Evolutionary conservation across 1,140 invertebrate species (phyloP), one percentile per base, ranked within the genome.

Genomic region (Battus philenor): DNA sequence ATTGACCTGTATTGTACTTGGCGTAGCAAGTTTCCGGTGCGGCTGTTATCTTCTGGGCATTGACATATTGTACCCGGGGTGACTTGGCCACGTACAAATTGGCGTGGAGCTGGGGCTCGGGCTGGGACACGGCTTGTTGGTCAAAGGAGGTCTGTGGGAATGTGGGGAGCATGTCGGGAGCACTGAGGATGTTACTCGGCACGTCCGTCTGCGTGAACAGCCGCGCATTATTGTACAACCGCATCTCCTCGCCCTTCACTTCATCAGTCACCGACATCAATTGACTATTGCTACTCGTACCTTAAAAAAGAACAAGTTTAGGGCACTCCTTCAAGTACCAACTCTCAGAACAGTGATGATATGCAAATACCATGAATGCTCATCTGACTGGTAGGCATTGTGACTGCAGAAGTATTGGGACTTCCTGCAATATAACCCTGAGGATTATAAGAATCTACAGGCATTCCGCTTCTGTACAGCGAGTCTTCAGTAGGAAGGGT

Each of bases 331-430:
- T 27, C 26, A 38, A 22, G 34, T 31, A 13, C 16, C 18, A 24
- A 50, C 18, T 24, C 30, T 24, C 27, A 31, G 39, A 38, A 31
- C 16, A 51, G n/a, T 45, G 43, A 38, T 38, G 15, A 39, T 26
- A 34, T 33, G 41, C 24, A 18, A 43, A 13, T 66, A 81, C 79
- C 71, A 48, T 80, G 76, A 44, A 84, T 76, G 47, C 74, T 68
- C 78, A 82, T 82, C 55, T 82, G 78, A 60, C 71, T 76, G 52
- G 78, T 72, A 41, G 78, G 73, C 71, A 85, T 81, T 44, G 75
- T 76, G 56, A 58, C 65, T 41, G 62, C 54, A 31, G 57, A 59
- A 31, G 54, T 56, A 52, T 54, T 69, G 49, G 76, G 76, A 44
- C 38, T 70, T 33, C 48, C 55, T 43, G 63, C 47, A 43, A 80